These are phyloP conservation scores for Lithodes maja DNA, from an alignment of 2,888 invertebrate species.

Conservation along the genomic window DNA sequence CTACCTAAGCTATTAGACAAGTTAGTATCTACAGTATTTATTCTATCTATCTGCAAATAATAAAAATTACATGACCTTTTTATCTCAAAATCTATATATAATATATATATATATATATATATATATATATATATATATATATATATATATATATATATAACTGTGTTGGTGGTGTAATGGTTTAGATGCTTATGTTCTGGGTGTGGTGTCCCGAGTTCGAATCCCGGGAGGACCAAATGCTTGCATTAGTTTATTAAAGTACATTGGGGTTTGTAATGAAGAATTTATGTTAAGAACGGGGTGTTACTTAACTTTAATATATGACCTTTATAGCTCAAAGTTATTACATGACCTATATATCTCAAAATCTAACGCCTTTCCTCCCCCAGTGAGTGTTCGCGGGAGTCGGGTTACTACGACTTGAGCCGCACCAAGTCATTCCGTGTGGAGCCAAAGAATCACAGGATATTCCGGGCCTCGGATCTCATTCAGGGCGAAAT, in stretches of 20 bases:
- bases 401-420: conserved; percentile 75
- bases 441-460: conserved; percentile 81
- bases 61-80: too few relatives aligned
- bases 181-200: too few relatives aligned
- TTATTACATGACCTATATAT: background rate
- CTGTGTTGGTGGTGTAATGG: background rate
- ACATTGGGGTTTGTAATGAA: too few relatives aligned
- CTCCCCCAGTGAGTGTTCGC: conserved; percentile 53
- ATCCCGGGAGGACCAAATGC: too few relatives aligned
- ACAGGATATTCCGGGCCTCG: conserved; percentile 90
- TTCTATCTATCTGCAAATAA: background rate
- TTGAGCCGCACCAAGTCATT: conserved; percentile 92
- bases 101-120: background rate
- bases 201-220: too few relatives aligned
- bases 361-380: background rate
- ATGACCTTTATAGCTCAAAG: too few relatives aligned
- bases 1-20: conserved; percentile 65
- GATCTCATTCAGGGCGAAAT: conserved; percentile 91
- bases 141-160: background rate
- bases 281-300: too few relatives aligned
- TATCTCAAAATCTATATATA: background rate
- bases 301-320: too few relatives aligned
- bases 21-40: conserved; percentile 19
- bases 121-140: too few relatives aligned
- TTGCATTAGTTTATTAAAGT: too few relatives aligned